Evolutionary conservation across 2,888 invertebrate genomes (phyloP), one percentile per base, ranked within the genome.

Genomic region (Synanthedon tipuliformis): DNA sequence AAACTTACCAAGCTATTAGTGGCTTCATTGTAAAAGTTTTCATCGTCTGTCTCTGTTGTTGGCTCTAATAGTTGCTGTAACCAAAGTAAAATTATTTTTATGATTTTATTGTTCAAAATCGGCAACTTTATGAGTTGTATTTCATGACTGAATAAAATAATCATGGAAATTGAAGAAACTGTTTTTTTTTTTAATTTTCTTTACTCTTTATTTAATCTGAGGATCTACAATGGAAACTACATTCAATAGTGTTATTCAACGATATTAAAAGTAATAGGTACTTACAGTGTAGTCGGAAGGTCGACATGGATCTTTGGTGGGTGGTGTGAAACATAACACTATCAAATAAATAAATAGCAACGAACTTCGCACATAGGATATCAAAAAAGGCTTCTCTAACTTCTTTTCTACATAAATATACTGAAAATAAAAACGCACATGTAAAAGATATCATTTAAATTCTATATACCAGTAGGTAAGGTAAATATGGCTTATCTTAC

Each of bases 371-470:
- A 97, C 89, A 80, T 98, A 99, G 16, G 98, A 97, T 67, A 94
- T 94, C 81, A 99, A 96, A 85, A 98, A 98, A 51, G 99, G 98
- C 72, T 98, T 96, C 70, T 96, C 92, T 72, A 93, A 95, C 56
- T 94, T 90, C 73, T 94, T 94, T 82, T 95, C 93, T 66, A 89
- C 89, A 75, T 95, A 95, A 59, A 96, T 90, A 78, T 93, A 95
- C 97, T 97, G 88, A 54, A 91, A 91, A 68, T 58, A 66, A 12
- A 50, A 50, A 16, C 50, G 7, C 8, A 10, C 34, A 34, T 34
- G 34, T 34, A 3, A 10, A 50, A 15, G 4, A 12, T 18, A 50
- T 7, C 15, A 50, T 50, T 50, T 50, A 13, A 50, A 18, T 50
- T 5, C 3, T 45, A 45, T n/a, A 45, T 45, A 34, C 34, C 15